A percentile compares a stretch with the other conserved stretches of the same genome.
These are phyloP conservation scores for Stenodema calcarata DNA, from an alignment of 2,888 invertebrate genomes.

Conservation along the genomic window DNA sequence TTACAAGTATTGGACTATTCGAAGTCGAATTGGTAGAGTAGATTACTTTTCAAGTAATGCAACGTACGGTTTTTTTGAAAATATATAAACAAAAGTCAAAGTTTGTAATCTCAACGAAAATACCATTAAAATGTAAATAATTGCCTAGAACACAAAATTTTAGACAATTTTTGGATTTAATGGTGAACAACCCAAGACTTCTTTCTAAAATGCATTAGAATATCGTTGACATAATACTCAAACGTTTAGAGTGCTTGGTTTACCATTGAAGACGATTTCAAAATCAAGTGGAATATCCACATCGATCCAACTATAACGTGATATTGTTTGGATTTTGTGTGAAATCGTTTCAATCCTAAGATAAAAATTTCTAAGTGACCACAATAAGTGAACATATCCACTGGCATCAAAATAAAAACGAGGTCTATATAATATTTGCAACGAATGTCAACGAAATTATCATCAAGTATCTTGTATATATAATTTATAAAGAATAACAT, in stretches of 20 bases:
- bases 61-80: no score
- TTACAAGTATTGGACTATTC: background rate
- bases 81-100: no score
- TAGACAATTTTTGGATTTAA: background rate
- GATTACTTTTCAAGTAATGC: background rate
- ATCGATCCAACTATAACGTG: no score
- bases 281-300: background rate
- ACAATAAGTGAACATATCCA: background rate
- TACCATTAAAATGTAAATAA: background rate
- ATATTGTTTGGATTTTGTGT: no score
- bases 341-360: background rate
- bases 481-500: slow-evolving; percentile 49
- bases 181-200: background rate
- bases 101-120: background rate
- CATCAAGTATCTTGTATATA: slow-evolving; percentile 20
- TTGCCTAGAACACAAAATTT: background rate
- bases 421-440: background rate
- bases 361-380: background rate
- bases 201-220: background rate
- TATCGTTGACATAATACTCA: slow-evolving; percentile 31
- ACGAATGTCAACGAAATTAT: slow-evolving; percentile 25
- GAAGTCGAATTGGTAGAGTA: background rate
- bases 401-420: background rate
- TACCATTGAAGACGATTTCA: background rate
- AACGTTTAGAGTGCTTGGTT: slow-evolving; percentile 14